A percentile compares a stretch with the other conserved stretches of the same genome.
These are phyloP conservation scores for Eulithis prunata DNA, from an alignment of 2,888 invertebrate species.

Conservation along the genomic window DNA sequence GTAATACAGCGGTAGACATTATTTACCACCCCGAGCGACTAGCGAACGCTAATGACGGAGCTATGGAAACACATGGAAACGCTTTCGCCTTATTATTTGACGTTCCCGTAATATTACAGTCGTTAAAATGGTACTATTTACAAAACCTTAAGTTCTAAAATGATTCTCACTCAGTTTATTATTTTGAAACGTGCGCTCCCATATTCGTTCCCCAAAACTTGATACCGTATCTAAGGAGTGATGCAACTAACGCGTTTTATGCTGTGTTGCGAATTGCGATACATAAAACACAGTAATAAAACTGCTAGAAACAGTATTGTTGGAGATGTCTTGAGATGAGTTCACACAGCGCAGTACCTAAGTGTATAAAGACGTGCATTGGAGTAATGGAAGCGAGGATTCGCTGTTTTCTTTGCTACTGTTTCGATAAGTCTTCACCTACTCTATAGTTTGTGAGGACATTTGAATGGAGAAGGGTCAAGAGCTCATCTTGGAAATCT, in stretches of 20 bases:
- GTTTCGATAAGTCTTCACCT: neutral
- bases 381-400: constrained; percentile 16
- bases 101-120: too few relatives aligned
- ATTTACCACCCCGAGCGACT: neutral
- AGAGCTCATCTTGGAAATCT: too few relatives aligned
- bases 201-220: neutral
- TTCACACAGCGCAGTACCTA: neutral
- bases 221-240: neutral
- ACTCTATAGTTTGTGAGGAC: too few relatives aligned
- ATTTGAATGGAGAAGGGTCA: too few relatives aligned
- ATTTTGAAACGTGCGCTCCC: neutral
- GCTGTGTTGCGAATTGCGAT: neutral
- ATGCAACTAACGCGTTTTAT: neutral
- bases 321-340: constrained; percentile 1
- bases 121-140: too few relatives aligned
- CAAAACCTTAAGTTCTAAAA: too few relatives aligned
- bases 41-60: too few relatives aligned
- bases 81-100: too few relatives aligned
- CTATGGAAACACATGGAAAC: too few relatives aligned
- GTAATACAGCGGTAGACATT: neutral
- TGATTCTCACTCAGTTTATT: neutral
- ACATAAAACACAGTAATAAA: neutral
- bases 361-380: constrained; percentile 8
- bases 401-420: neutral
- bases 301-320: constrained; percentile 7